Evolutionary conservation across 2,888 invertebrate genomes (phyloP).

Genomic region (Standfussiana lucernea): DNA sequence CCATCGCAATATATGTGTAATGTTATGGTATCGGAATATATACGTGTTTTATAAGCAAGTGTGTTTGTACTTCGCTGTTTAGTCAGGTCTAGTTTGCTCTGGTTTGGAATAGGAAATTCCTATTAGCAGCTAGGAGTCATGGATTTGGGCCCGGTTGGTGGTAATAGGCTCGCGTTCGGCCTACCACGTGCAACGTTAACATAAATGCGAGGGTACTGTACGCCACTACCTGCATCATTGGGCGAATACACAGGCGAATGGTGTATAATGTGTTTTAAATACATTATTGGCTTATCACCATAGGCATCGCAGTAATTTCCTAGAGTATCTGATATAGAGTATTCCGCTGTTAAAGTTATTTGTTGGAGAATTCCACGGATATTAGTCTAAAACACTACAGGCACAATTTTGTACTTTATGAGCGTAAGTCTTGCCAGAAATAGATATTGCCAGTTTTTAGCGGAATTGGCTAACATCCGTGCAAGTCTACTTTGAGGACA

Average conservation of each 20-base stretch:
- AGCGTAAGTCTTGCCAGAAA: slow-evolving; percentile 10
- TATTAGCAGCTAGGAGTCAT: background rate
- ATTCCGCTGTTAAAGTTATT: slow-evolving; percentile 16
- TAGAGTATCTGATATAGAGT: background rate
- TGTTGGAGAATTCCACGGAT: slow-evolving; percentile 34
- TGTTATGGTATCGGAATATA: slow-evolving; percentile 66
- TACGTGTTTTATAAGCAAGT: slow-evolving; percentile 64
- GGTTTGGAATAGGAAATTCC: background rate
- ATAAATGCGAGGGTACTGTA: background rate
- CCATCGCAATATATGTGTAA: slow-evolving; percentile 47
- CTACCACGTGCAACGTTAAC: background rate
- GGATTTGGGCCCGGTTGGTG: background rate
- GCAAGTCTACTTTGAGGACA: background rate
- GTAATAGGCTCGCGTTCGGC: background rate
- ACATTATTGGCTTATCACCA: slow-evolving; percentile 15
- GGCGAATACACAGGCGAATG: background rate
- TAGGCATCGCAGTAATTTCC: background rate
- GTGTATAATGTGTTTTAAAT: background rate
- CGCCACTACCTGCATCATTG: too few species aligned
- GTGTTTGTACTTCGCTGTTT: slow-evolving; percentile 43
- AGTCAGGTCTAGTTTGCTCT: slow-evolving; percentile 39
- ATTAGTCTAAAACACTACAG: slow-evolving; percentile 9
- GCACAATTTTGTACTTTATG: slow-evolving; percentile 28
- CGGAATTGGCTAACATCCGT: slow-evolving; percentile 26
- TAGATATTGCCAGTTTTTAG: slow-evolving; percentile 7